phyloP scores from a whole-genome alignment of 2,113 vertebrate genomes.

The Spea multiplicata region DNA sequence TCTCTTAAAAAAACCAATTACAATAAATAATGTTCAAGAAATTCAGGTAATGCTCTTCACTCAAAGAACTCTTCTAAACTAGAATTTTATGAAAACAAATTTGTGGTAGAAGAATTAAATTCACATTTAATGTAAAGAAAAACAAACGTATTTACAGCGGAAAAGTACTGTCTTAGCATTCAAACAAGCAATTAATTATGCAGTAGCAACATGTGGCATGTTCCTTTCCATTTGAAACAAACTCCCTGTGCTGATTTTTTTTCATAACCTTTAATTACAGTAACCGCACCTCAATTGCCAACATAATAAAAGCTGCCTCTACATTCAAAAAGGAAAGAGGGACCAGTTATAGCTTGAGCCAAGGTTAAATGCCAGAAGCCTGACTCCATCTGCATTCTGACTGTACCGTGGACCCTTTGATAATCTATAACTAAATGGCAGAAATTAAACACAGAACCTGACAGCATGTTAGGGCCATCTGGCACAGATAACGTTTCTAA shows the following conservation, averaged over 20 bases:
- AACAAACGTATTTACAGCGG: background rate
- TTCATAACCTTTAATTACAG: constrained; percentile 35
- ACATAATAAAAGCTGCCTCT: background rate
- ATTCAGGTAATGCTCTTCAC: no score
- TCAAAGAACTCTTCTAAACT: no score
- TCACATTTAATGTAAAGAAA: no score
- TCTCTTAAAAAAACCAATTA: no score
- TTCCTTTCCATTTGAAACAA: background rate
- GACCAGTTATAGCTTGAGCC: constrained; percentile 2
- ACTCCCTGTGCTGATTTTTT: constrained; percentile 15
- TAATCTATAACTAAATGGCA: constrained; percentile 16
- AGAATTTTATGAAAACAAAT: no score
- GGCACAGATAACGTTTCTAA: constrained; percentile 5
- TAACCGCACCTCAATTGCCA: constrained; percentile 14
- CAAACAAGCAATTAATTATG: constrained; percentile 2
- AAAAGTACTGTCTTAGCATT: background rate
- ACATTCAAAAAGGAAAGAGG: background rate
- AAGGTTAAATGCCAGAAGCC: constrained; percentile 25
- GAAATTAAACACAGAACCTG: constrained; percentile 33
- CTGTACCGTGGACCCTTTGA: constrained; percentile 12
- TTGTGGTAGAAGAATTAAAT: no score
- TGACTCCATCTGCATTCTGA: constrained; percentile 27
- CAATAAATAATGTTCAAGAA: no score
- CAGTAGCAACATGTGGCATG: constrained; percentile 23
- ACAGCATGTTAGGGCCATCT: constrained; percentile 34